Evolutionary conservation across 2,888 invertebrate species (phyloP).

Genomic region (Keiferia lycopersicella): DNA sequence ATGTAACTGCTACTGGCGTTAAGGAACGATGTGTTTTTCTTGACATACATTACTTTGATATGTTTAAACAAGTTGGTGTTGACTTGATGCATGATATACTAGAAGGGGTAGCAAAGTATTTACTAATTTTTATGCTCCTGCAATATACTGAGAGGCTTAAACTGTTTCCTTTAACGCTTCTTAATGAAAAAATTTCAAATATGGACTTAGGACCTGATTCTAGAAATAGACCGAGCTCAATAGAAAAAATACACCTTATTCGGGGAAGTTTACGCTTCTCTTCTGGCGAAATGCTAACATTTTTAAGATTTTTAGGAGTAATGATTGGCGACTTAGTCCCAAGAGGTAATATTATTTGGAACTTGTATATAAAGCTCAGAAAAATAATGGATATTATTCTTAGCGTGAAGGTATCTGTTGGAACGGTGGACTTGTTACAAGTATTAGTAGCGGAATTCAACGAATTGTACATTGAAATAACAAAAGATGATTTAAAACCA

Average conservation of each 20-base stretch:
- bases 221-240: background rate
- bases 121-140: constrained; percentile 24
- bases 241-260: background rate
- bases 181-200: background rate
- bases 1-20: constrained; percentile 26
- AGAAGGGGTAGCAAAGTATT: constrained; percentile 26
- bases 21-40: constrained; percentile 28
- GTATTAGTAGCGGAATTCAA: background rate
- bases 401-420: background rate
- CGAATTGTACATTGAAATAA: background rate
- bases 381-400: constrained; percentile 24
- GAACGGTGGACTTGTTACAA: background rate
- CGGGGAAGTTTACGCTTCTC: background rate
- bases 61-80: constrained; percentile 25
- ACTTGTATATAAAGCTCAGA: constrained; percentile 8
- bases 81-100: constrained; percentile 29
- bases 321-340: background rate
- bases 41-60: constrained; percentile 16
- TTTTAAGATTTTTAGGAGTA: background rate
- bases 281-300: background rate
- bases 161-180: background rate
- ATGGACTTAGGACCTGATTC: constrained; percentile 4
- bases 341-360: background rate
- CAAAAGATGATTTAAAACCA: background rate
- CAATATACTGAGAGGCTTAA: constrained; percentile 15